Evolutionary conservation across 1,140 invertebrate genomes (phyloP).

Genomic region (Drosophila repletoides): DNA sequence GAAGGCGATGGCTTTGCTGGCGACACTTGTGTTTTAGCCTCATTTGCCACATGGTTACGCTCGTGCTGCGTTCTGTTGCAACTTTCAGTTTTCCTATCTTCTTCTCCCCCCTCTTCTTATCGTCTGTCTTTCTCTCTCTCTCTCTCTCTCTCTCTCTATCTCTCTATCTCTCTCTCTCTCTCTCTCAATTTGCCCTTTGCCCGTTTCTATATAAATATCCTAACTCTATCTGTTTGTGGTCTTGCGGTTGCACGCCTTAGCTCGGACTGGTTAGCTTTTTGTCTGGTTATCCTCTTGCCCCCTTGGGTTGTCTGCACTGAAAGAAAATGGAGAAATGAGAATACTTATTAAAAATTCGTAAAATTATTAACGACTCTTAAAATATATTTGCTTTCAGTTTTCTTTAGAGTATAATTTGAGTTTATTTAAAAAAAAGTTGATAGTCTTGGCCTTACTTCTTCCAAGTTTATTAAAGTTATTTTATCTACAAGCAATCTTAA

Average conservation of each 20-base stretch:
- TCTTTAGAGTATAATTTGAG: no score
- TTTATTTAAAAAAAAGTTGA: no score
- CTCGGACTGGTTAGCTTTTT: neutral
- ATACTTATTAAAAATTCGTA: no score
- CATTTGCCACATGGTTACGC: constrained; percentile 70
- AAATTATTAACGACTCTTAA: no score
- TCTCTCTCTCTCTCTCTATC: neutral
- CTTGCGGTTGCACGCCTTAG: constrained; percentile 11
- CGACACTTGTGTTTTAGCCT: constrained; percentile 64
- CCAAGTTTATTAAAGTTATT: no score
- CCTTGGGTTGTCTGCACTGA: neutral
- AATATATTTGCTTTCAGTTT: no score
- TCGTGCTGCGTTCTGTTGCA: constrained; percentile 22
- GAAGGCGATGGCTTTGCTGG: constrained; percentile 22
- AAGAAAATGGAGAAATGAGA: no score
- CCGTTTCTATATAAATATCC: neutral
- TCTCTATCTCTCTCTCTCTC: neutral
- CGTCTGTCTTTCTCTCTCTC: neutral
- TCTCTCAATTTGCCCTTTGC: neutral
- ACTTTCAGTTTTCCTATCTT: constrained; percentile 1
- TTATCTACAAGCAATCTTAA: no score
- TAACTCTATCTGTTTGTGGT: constrained; percentile 20
- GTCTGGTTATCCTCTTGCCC: constrained; percentile 1
- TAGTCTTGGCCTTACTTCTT: no score
- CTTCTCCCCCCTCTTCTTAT: neutral